Evolutionary conservation across 2,797 vertebrate species (phyloP).

Genomic region (Odontamblyopus rebecca): DNA sequence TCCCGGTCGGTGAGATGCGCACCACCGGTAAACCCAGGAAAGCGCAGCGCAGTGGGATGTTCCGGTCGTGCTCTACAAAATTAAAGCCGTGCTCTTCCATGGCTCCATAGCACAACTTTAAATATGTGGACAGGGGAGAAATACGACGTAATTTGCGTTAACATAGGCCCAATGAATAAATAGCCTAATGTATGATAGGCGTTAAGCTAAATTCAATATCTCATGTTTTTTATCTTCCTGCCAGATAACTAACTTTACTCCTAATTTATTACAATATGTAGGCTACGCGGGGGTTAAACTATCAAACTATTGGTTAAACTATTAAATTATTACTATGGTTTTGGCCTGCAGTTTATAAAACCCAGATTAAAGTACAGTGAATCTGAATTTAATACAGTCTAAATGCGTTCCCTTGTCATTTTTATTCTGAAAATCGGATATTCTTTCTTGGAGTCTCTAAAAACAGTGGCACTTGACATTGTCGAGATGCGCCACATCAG

Average conservation of each 20-base stretch:
- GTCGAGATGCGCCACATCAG: conserved; percentile 72
- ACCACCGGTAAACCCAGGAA: conserved; percentile 27
- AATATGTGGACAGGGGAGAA: no score
- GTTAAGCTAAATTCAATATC: no score
- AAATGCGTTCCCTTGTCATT: conserved; percentile 10
- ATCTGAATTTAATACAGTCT: neutral
- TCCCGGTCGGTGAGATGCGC: conserved; percentile 70
- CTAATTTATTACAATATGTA: no score
- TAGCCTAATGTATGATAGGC: no score
- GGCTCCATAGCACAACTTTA: neutral
- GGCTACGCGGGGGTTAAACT: no score
- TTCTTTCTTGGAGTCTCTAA: conserved; percentile 18
- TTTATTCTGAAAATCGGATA: conserved; percentile 43
- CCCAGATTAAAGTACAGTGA: neutral
- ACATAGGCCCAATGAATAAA: neutral
- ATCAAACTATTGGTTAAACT: no score
- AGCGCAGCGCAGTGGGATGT: neutral
- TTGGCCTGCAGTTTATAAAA: neutral
- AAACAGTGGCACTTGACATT: conserved; percentile 16
- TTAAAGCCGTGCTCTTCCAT: conserved; percentile 20
- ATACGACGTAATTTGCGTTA: neutral
- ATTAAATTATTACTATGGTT: neutral
- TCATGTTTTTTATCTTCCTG: no score
- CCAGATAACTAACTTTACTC: no score
- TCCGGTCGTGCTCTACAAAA: conserved; percentile 28